A percentile compares a stretch with the other conserved stretches of the same genome.
Conservation (phyloP, 2,113 vertebrate species). For the Gambusia affinis region DNA sequence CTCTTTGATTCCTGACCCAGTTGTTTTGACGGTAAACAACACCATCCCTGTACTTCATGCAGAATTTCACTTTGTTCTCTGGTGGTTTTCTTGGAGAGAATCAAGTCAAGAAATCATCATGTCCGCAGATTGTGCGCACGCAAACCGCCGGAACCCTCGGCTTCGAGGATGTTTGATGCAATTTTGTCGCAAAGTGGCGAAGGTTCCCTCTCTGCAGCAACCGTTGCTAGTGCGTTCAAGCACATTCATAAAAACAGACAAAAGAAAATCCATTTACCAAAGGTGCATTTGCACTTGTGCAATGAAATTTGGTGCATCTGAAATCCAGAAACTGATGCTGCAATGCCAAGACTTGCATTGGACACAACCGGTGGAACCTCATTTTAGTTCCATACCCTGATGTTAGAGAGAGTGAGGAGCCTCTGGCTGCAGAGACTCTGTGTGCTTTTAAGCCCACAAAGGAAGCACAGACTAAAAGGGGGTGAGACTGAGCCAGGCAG, state of each 20-base stretch:
- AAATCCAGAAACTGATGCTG: background rate
- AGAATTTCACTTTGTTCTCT: background rate
- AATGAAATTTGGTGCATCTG: background rate
- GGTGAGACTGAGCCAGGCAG: slow-evolving; percentile 60
- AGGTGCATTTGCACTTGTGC: background rate
- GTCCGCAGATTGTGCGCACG: background rate
- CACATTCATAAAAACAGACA: background rate
- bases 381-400: slow-evolving; percentile 13
- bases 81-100: background rate
- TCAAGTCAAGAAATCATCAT: background rate
- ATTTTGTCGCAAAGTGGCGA: background rate
- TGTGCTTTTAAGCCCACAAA: slow-evolving; percentile 60
- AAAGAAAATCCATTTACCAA: too few species aligned
- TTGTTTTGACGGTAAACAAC: too few species aligned
- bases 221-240: background rate
- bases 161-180: background rate
- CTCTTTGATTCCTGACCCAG: too few species aligned
- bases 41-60: background rate
- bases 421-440: slow-evolving; percentile 6
- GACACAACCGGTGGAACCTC: background rate
- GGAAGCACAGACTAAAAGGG: slow-evolving; percentile 53
- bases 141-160: background rate
- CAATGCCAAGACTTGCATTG: background rate
- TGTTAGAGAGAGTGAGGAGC: slow-evolving; percentile 19
- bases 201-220: background rate